Conservation (phyloP, 2,113 vertebrate species). For the Channa maculata region DNA sequence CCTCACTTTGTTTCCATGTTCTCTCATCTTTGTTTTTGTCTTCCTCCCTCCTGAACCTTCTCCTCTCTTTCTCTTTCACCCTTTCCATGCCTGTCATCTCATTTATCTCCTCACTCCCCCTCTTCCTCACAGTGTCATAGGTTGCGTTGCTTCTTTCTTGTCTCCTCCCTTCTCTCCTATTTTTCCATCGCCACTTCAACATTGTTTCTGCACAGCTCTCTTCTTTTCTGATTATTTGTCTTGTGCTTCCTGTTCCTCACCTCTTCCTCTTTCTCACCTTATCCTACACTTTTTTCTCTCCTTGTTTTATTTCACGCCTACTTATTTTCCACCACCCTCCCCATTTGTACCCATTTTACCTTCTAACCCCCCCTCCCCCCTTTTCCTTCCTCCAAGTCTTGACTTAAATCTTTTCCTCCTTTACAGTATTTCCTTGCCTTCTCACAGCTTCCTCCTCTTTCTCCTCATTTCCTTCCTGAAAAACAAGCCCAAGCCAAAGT, state of each 20-base stretch:
- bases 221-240: neutral
- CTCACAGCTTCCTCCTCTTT: neutral
- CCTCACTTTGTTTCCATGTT: neutral
- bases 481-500: constrained; percentile 5
- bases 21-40: neutral
- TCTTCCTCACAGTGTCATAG: neutral
- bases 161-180: neutral
- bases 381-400: neutral
- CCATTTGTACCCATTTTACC: neutral
- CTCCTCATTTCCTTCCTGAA: neutral
- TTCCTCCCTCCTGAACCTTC: neutral
- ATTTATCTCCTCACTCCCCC: neutral
- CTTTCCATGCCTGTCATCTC: neutral
- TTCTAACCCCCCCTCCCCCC: neutral
- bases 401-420: neutral
- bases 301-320: too few relatives aligned
- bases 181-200: too few relatives aligned
- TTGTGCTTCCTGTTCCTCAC: neutral
- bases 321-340: too few relatives aligned
- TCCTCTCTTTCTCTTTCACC: neutral
- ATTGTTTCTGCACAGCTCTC: neutral
- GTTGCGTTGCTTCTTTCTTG: too few relatives aligned
- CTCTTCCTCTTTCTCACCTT: neutral
- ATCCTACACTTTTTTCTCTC: neutral
- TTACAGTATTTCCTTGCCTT: too few relatives aligned